phyloP scores from a whole-genome alignment of 2,113 vertebrate species.

The Puffinus mauretanicus region DNA sequence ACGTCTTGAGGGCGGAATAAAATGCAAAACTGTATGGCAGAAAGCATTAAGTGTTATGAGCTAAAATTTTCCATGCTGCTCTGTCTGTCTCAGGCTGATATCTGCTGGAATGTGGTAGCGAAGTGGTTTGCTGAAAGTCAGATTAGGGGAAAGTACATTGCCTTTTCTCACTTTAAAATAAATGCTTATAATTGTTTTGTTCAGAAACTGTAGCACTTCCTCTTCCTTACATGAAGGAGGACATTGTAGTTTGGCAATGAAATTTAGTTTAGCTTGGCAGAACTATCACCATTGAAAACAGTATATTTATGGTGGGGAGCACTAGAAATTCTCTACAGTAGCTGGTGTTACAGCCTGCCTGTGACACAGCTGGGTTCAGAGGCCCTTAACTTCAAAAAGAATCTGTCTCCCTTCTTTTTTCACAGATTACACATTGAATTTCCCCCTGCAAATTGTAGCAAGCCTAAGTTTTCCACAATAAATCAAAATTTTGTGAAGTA shows the following conservation, averaged over 20 bases:
- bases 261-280: not conserved
- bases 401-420: not conserved
- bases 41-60: not conserved
- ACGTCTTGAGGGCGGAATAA: not conserved
- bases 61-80: not conserved
- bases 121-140: not conserved
- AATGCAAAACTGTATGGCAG: not conserved
- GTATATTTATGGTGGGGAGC: not conserved
- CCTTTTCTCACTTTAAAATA: not conserved
- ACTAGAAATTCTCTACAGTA: accelerated
- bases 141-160: not conserved
- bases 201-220: not conserved
- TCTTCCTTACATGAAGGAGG: not conserved
- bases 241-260: not conserved
- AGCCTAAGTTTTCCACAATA: not conserved
- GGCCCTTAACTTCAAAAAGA: not conserved
- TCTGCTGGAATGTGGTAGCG: not conserved
- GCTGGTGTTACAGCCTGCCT: not conserved
- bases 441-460: not conserved
- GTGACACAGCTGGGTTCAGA: not conserved
- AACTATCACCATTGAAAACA: not conserved
- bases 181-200: not conserved
- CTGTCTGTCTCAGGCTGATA: not conserved
- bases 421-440: not conserved
- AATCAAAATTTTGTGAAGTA: not conserved